Evolutionary conservation across 2,797 vertebrate species (phyloP), one percentile per base, ranked within the genome.

Genomic region (Typhlichthys eigenmanni): DNA sequence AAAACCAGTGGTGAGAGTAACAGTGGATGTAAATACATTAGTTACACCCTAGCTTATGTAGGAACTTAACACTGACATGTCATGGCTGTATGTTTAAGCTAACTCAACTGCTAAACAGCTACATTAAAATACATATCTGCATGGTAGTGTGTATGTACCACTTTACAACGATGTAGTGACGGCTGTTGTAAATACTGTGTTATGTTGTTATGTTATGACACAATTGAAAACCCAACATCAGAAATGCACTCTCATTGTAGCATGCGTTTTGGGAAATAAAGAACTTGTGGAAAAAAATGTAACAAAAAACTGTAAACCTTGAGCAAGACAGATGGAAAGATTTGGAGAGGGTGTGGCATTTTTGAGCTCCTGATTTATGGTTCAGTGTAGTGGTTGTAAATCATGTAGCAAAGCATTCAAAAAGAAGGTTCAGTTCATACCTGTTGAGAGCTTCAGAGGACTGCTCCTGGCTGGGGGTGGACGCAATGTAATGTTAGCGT

Each of bases 191-290:
- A 38, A 38, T 38, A 38, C 34, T 38, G 19, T 19, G 19, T 19
- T 19, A 19, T 19, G 19, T 19, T 19, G 19, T 19, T 8, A 38
- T 38, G 8, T 78, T 66, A 62, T 77, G 74, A 47, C 48, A 53
- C 60, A 66, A 75, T 80, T 75, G 72, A 85, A 87, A 82, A 74
- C 45, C 68, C 62, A 53, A 69, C 53, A 68, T 73, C n/a, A 1
- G 48, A 76, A 69, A 82, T 13, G 70, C 29, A 77, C 49, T 17
- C 51, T 43, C 19, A 19, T 19, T 19, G 19, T 14, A 14, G 61
- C 4, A 32, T 43, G 62, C 67, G 49, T 14, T 16, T 61, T 58
- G 51, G 46, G 60, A 62, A 60, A 63, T 34, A 24, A 24, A 49
- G 57, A 53, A 52, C 43, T 50, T 59, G 38, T 47, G 54, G 34